Base-by-base conservation (phyloP, 2,113 vertebrate genomes). In the Siniperca knerii region DNA sequence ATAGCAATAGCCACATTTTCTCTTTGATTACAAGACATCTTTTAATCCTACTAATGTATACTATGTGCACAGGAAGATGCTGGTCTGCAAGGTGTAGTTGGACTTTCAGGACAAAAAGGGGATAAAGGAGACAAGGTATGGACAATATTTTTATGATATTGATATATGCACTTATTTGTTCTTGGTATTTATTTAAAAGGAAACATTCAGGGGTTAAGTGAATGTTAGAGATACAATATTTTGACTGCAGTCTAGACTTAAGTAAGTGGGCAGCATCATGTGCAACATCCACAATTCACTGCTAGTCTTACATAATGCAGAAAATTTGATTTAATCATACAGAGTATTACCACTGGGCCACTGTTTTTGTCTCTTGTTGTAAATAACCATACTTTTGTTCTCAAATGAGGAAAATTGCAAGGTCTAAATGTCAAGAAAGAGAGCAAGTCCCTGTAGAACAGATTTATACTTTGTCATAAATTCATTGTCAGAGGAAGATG, bases 61-160 rank as follows among this genome's bases (percentile, higher is more conserved):
- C 9, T 77, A 15, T 92, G 64, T 92, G 37, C n/a, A 77, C 69
- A 99, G 97, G 97, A 96, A 81, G 96, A 97, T 92, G 90, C 94
- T 87, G 97, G 96, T 87, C 91, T 95, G 75, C 96, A 94, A 4
- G 97, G 96, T 79, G 74, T 84, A 73, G 81, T 83, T 77, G 97
- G 96, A 87, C 93, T 96, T 75, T 94, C 96, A 50, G 97, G 97
- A 79, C 93, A 93, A 61, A 97, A 96, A 81, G 97, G 97, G 15
- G 87, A 95, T 20, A 96, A 94, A 95, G 97, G 97, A 89, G 94
- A 97, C 77, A 96, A 93, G 96, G 97, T 74, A 90, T n/a, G 62
- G 2, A 55, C 21, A 13, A 12, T 4, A 55, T 18, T 72, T 50
- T 57, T 35, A 48, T 9, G 6, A 33, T 90, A n/a, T 8, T 84